These are phyloP conservation scores for Corythornis madagascariensis DNA, from an alignment of 2,113 vertebrate genomes.

Conservation along the genomic window DNA sequence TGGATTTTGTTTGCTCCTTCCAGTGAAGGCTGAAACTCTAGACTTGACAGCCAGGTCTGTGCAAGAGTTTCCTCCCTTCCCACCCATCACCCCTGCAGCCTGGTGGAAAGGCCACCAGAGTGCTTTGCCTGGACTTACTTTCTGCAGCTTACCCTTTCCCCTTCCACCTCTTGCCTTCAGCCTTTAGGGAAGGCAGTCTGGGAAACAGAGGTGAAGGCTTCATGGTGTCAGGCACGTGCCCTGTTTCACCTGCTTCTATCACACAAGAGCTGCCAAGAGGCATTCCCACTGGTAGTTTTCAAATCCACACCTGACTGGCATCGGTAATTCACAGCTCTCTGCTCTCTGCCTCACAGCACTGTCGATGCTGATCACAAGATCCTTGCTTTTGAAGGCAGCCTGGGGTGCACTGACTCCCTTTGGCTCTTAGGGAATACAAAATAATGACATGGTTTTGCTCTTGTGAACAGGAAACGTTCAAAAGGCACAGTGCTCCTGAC, in stretches of 20 bases:
- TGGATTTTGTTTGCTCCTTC: neutral
- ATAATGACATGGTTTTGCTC: neutral
- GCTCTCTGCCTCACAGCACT: neutral
- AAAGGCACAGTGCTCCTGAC: neutral
- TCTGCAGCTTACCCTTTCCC: neutral
- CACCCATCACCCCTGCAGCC: neutral
- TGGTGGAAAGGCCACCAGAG: neutral
- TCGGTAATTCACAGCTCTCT: neutral
- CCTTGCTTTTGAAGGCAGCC: conserved; percentile 23
- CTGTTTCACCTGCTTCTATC: neutral
- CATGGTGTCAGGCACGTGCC: neutral
- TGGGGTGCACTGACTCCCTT: conserved; percentile 9
- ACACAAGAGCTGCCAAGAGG: neutral
- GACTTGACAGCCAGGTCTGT: neutral
- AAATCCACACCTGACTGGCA: neutral
- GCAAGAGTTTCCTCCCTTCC: neutral
- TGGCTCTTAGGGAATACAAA: conserved; percentile 43
- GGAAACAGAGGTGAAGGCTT: neutral
- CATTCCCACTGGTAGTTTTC: neutral
- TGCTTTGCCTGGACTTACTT: neutral
- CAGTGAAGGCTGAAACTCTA: neutral
- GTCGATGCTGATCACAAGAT: neutral
- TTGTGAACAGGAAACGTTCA: neutral
- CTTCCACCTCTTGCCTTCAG: neutral
- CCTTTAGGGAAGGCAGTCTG: neutral